Evolutionary conservation across 2,888 invertebrate genomes (phyloP).

Genomic region (Invenusta paracnida): DNA sequence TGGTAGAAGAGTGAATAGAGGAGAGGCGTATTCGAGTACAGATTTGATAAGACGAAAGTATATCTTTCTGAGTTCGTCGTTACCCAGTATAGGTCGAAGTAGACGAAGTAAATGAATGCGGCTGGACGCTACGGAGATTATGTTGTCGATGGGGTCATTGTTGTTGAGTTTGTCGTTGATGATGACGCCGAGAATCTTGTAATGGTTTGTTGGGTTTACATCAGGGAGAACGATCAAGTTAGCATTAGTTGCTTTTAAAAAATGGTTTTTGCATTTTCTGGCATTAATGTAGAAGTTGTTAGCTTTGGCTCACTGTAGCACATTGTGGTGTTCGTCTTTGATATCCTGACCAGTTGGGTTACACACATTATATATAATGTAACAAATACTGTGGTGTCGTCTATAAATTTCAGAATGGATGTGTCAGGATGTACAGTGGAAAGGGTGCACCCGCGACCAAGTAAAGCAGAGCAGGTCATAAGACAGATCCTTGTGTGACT

Average conservation of each 20-base stretch:
- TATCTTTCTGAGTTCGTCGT: neutral
- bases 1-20: neutral
- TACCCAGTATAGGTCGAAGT: neutral
- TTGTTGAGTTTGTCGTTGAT: neutral
- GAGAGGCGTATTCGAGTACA: slow-evolving; percentile 9
- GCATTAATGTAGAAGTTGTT: neutral
- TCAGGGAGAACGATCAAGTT: neutral
- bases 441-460: neutral
- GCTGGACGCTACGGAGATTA: neutral
- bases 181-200: neutral
- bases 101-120: neutral
- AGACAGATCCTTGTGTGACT: slow-evolving; percentile 31
- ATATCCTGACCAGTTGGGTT: neutral
- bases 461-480: neutral
- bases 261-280: neutral
- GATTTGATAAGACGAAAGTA: neutral
- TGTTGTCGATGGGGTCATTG: neutral
- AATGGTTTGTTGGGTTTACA: neutral
- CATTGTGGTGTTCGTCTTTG: neutral
- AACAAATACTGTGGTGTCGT: neutral
- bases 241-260: neutral
- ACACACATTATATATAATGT: neutral
- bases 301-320: neutral
- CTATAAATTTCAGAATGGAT: neutral
- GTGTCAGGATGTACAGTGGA: neutral